Base-by-base conservation (phyloP, 1,140 invertebrate genomes). In the Hyles euphorbiae region DNA sequence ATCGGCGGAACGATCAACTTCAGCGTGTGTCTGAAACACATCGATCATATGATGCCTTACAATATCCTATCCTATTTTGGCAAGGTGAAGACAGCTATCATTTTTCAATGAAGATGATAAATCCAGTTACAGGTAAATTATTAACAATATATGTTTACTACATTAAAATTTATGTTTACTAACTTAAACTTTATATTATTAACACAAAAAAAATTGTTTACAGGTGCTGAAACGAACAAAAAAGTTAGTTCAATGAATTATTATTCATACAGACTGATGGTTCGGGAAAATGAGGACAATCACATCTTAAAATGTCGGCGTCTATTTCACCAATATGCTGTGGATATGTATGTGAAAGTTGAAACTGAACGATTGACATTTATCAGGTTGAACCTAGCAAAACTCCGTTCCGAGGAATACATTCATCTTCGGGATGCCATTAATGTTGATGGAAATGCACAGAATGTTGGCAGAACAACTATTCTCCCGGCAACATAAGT, bases 261-360 rank as follows among this genome's bases (percentile, higher is more conserved):
- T 52, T 72, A 72, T 72, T 74, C 77, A 69, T 74, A 65, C 58
- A 44, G 59, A 48, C 53, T 68, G 5, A 72, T 72, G 64, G 76
- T 89, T 62, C 70, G 86, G 59, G 50, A 60, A 55, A 61, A 63
- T 63, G 61, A 52, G 49, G 65, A 64, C n/a, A 87, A 87, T 65
- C 46, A 68, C 32, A 69, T 81, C 52, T 61, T 78, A 33, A 61
- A 36, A 58, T 81, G 59, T 60, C 51, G 67, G n/a, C 67, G 74
- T 44, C 55, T 87, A 22, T 74, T 71, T 65, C 74, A 87, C 51
- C 74, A 86, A 56, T 87, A 56, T 74, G 45, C 65, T 10, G 83
- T 87, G 33, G 81, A 88, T 63, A 73, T 71, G 56, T 87, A 82
- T 66, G 73, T 69, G 2, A 87, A 85, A 76, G 75, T 87, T 53